A percentile compares a stretch with the other conserved stretches of the same genome.
Conservation (phyloP, 2,113 vertebrate genomes). For the Nymphicus hollandicus region DNA sequence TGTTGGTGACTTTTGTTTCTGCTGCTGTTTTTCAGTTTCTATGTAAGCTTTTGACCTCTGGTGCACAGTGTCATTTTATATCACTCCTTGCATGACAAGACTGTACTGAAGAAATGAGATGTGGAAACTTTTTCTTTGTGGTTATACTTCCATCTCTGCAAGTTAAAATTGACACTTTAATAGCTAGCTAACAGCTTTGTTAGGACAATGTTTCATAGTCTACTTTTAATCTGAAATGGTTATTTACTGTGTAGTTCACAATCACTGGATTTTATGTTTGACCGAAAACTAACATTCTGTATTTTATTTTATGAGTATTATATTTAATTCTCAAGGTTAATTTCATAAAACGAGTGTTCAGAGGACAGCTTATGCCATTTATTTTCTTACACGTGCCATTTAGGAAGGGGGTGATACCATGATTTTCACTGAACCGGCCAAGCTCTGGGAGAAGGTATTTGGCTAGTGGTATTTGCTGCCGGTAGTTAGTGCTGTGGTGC, state of each 20-base stretch:
- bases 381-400: background rate
- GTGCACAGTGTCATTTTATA: background rate
- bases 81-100: background rate
- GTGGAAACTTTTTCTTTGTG: slow-evolving; percentile 6
- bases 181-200: background rate
- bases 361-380: background rate
- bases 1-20: slow-evolving; percentile 44
- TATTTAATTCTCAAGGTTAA: background rate
- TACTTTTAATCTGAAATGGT: background rate
- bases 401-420: background rate
- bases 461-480: background rate
- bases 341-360: background rate
- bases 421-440: background rate
- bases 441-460: background rate
- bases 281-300: background rate
- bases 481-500: background rate
- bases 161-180: background rate
- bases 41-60: background rate
- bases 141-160: background rate
- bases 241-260: background rate
- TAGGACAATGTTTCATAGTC: background rate
- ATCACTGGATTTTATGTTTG: background rate
- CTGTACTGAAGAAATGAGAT: slow-evolving; percentile 26
- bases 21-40: slow-evolving; percentile 1
- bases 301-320: background rate